Conservation (phyloP, 2,113 vertebrate genomes). For the Craseonycteris thonglongyai region DNA sequence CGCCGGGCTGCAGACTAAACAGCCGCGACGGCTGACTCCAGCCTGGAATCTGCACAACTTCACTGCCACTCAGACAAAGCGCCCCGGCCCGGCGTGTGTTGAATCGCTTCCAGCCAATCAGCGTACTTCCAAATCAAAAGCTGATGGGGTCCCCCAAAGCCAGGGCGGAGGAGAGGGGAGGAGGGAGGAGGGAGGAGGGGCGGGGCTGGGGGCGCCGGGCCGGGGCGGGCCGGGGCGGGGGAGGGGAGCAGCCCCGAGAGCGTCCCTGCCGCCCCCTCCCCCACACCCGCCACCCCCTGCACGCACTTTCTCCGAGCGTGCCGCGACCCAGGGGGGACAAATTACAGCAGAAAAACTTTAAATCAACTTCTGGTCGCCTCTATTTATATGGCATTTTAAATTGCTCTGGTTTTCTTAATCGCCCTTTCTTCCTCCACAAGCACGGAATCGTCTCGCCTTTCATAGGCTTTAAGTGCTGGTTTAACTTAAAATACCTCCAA, state of each 20-base stretch:
- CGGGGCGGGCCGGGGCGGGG: not conserved
- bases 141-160: slow-evolving; percentile 75
- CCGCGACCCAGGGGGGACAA: slow-evolving; percentile 79
- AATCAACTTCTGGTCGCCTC: slow-evolving; percentile 66
- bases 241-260: not conserved
- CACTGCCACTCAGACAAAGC: slow-evolving; percentile 85
- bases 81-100: slow-evolving; percentile 80
- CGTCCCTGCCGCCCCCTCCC: not conserved
- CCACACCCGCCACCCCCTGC: slow-evolving; percentile 12
- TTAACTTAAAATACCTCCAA: slow-evolving; percentile 51
- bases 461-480: slow-evolving; percentile 34
- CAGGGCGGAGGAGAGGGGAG: not conserved
- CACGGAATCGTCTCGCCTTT: slow-evolving; percentile 44
- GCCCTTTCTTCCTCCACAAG: slow-evolving; percentile 60
- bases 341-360: slow-evolving; percentile 75
- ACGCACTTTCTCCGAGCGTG: slow-evolving; percentile 75
- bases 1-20: slow-evolving; percentile 79
- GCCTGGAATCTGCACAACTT: slow-evolving; percentile 81
- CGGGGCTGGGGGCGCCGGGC: not conserved
- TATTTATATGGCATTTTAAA: slow-evolving; percentile 48
- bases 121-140: slow-evolving; percentile 80
- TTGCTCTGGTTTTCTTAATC: slow-evolving; percentile 62
- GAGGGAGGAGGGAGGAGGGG: not conserved
- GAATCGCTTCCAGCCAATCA: slow-evolving; percentile 80
- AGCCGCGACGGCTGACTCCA: slow-evolving; percentile 79